A percentile compares a stretch with the other conserved stretches of the same genome.
These are phyloP conservation scores for Neopipo cinnamomea DNA, from an alignment of 2,113 vertebrate genomes.

Conservation along the genomic window DNA sequence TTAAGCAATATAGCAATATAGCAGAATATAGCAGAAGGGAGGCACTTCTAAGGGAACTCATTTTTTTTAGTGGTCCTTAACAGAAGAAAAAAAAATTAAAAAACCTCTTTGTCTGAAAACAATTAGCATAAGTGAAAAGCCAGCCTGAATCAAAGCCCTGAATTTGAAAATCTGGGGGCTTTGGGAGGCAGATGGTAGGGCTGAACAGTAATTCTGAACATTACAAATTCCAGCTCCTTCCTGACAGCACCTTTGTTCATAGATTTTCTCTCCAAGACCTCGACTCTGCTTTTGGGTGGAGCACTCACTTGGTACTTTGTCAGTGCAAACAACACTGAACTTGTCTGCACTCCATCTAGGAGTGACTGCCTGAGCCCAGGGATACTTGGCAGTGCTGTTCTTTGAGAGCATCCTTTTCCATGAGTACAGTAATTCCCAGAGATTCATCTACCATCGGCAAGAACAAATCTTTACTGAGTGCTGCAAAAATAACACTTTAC, in stretches of 20 bases:
- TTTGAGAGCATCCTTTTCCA: background rate
- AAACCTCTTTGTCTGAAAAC: background rate
- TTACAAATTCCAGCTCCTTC: background rate
- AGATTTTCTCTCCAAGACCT: background rate
- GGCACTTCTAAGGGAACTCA: background rate
- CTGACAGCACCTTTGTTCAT: background rate
- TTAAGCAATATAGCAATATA: constrained; percentile 33
- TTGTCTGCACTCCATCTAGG: background rate
- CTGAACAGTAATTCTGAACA: background rate
- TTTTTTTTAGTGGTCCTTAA: background rate
- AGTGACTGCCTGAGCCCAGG: background rate
- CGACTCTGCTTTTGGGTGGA: background rate
- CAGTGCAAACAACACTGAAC: background rate
- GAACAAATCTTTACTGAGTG: background rate
- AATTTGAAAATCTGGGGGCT: background rate
- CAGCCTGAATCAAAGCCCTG: background rate
- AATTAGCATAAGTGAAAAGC: background rate
- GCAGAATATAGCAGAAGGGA: constrained; percentile 4
- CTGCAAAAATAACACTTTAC: background rate
- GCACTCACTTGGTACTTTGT: background rate
- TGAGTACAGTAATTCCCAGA: background rate
- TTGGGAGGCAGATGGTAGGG: background rate
- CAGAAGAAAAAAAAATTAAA: background rate
- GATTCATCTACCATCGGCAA: background rate
- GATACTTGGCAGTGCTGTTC: background rate